A percentile compares a stretch with the other conserved stretches of the same genome.
phyloP scores from a whole-genome alignment of 2,888 invertebrate species.

The Plebejus anna region DNA sequence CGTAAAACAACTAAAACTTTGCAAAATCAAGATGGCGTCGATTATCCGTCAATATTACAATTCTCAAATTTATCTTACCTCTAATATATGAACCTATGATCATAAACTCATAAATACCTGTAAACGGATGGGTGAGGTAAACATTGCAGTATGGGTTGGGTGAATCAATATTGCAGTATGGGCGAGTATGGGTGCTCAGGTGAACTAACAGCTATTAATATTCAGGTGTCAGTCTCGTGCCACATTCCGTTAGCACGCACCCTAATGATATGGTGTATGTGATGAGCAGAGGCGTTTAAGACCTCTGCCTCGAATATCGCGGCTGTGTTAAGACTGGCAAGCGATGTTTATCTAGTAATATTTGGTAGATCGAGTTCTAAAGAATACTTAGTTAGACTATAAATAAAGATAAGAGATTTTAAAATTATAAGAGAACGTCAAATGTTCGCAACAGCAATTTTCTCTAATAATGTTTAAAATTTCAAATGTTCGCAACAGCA shows the following conservation, averaged over 20 bases:
- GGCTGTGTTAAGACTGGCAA: too few species aligned
- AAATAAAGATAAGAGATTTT: too few species aligned
- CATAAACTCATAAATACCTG: neutral
- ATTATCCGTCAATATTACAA: neutral
- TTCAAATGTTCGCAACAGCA: too few species aligned
- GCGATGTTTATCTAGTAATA: too few species aligned
- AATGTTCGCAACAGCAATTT: too few species aligned
- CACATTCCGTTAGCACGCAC: conserved; percentile 31
- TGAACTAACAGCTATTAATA: conserved; percentile 26
- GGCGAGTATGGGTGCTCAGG: conserved; percentile 9
- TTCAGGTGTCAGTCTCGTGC: conserved; percentile 33
- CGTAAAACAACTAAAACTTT: conserved; percentile 21
- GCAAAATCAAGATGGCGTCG: neutral
- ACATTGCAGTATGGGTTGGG: conserved; percentile 1
- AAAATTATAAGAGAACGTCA: too few species aligned
- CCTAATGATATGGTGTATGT: neutral
- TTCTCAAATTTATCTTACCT: neutral
- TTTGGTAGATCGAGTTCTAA: too few species aligned
- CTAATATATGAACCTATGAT: neutral
- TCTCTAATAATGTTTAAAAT: too few species aligned
- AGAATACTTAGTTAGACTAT: too few species aligned
- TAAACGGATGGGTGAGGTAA: conserved; percentile 10
- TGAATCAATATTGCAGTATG: conserved; percentile 7
- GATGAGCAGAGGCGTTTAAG: neutral
- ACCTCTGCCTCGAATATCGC: neutral